A percentile compares a stretch with the other conserved stretches of the same genome.
Conservation (phyloP, 2,113 vertebrate species). For the Pluvialis apricaria region DNA sequence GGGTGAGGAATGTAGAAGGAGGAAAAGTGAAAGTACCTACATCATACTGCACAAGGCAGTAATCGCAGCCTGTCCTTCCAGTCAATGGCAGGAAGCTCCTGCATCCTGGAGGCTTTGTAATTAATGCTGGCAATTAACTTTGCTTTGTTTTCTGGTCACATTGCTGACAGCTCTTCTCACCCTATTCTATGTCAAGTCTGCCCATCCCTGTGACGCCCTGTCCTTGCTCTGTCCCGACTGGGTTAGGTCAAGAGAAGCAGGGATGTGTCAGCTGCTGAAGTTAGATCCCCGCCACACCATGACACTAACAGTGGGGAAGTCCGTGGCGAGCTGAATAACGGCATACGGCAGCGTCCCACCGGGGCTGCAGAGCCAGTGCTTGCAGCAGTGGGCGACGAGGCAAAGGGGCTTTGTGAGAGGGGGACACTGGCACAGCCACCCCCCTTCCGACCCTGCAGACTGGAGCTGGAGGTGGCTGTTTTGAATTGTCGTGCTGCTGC, state of each 20-base stretch:
- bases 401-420: neutral
- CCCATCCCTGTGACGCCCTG: accelerated
- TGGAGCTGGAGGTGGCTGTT: neutral
- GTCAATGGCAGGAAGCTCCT: neutral
- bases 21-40: neutral
- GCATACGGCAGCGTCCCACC: accelerated
- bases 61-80: neutral
- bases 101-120: neutral
- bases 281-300: too few species aligned
- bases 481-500: neutral
- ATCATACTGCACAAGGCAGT: neutral
- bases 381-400: neutral
- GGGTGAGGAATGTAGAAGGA: neutral
- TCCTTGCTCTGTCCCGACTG: neutral
- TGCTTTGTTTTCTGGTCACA: neutral
- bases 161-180: neutral
- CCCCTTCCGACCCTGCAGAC: neutral
- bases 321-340: neutral
- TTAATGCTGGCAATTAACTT: neutral
- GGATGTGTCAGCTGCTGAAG: neutral
- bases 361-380: neutral
- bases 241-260: neutral
- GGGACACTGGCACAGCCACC: accelerated
- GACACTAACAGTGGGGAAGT: neutral
- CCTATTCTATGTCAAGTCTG: neutral